Percentiles rank a stretch among this genome's conserved stretches.
Conservation (phyloP, 2,113 vertebrate species). For the Pogonocichla stellata region DNA sequence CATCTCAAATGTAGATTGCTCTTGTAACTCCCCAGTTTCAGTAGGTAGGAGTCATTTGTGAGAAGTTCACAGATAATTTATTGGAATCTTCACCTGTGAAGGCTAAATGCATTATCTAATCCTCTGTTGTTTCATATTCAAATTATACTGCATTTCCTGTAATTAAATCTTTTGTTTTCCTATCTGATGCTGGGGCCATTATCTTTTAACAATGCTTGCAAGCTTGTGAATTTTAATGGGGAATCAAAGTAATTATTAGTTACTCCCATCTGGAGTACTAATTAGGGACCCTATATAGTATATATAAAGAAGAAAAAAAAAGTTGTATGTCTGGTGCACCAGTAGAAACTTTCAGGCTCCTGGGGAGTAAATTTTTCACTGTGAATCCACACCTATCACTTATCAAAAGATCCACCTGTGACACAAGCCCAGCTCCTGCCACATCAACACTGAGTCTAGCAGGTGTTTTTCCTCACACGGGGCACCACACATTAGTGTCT, state of each 20-base stretch:
- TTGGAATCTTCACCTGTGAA: conserved; percentile 32
- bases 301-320: too few relatives aligned
- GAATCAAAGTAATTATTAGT: not conserved
- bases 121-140: conserved; percentile 15
- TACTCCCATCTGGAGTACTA: too few relatives aligned
- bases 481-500: too few relatives aligned
- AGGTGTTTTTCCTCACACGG: too few relatives aligned
- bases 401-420: too few relatives aligned
- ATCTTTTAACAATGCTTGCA: conserved; percentile 51
- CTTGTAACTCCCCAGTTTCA: not conserved
- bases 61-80: conserved; percentile 35
- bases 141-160: conserved; percentile 12
- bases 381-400: too few relatives aligned
- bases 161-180: conserved; percentile 66
- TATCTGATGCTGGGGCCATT: conserved; percentile 35
- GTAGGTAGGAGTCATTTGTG: conserved; percentile 13
- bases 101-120: conserved; percentile 31
- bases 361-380: too few relatives aligned
- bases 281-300: too few relatives aligned
- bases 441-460: too few relatives aligned
- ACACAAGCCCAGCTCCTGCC: too few relatives aligned
- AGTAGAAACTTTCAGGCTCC: too few relatives aligned
- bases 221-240: conserved; percentile 48
- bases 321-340: too few relatives aligned
- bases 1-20: not conserved